A percentile compares a stretch with the other conserved stretches of the same genome.
phyloP scores from a whole-genome alignment of 2,113 vertebrate species.

The Halichoerus grypus region DNA sequence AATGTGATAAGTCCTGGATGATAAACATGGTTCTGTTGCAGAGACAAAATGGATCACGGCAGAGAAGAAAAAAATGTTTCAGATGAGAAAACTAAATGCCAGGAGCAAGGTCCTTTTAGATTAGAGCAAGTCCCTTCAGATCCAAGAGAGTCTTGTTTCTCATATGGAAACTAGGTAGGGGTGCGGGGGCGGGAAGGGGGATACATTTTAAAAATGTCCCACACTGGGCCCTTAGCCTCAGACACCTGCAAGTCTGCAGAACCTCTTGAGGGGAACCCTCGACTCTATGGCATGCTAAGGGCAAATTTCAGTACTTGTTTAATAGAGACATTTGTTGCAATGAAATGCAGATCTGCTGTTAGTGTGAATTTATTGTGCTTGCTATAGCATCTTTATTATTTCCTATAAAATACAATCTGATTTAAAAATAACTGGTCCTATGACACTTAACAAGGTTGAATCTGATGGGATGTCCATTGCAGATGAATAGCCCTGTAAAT shows the following conservation, averaged over 20 bases:
- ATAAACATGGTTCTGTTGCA: conserved; percentile 72
- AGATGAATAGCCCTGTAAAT: conserved; percentile 82
- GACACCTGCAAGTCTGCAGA: not conserved
- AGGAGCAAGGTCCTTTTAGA: conserved; percentile 65
- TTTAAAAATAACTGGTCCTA: conserved; percentile 82
- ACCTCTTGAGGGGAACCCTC: conserved; percentile 59
- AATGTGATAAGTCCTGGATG: conserved; percentile 68
- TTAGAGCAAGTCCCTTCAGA: conserved; percentile 40
- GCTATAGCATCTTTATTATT: conserved; percentile 79
- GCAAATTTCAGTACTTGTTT: conserved; percentile 68
- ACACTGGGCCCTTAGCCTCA: not conserved
- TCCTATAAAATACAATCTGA: conserved; percentile 81
- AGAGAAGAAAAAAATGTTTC: conserved; percentile 69
- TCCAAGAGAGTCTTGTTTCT: conserved; percentile 43
- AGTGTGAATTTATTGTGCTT: conserved; percentile 81
- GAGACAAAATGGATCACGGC: conserved; percentile 75
- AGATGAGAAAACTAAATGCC: conserved; percentile 76
- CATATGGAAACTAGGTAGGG: not conserved
- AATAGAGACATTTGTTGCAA: conserved; percentile 74
- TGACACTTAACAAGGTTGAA: conserved; percentile 80
- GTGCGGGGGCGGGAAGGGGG: too few species aligned
- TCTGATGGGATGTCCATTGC: conserved; percentile 75
- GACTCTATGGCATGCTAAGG: conserved; percentile 61
- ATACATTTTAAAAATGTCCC: conserved; percentile 8
- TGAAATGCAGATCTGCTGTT: conserved; percentile 80